Percentiles rank a stretch among this genome's conserved stretches.
These are phyloP conservation scores for Akabosia matsudoensis DNA, from an alignment of 1,140 invertebrate species.

Conservation along the genomic window DNA sequence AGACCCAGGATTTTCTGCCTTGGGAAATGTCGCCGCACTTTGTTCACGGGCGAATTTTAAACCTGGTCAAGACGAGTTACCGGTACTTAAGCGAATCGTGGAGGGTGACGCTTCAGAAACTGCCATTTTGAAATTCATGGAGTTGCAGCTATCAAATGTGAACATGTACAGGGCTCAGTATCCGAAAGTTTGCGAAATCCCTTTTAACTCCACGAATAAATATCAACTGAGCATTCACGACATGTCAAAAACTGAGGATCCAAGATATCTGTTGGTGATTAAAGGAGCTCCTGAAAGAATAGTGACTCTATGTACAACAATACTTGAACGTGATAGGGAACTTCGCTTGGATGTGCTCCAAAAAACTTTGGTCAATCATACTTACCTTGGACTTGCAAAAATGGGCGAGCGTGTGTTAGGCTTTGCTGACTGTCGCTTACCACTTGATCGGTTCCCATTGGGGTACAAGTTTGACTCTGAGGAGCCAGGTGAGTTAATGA, in stretches of 20 bases:
- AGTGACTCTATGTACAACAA: constrained; percentile 69
- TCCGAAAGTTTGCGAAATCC: constrained; percentile 68
- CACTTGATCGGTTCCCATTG: constrained; percentile 49
- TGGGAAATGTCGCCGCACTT: constrained; percentile 67
- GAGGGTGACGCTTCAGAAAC: constrained; percentile 77
- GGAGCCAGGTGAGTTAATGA: constrained; percentile 50
- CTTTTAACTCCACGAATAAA: constrained; percentile 82
- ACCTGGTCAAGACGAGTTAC: constrained; percentile 58
- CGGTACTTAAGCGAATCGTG: constrained; percentile 59
- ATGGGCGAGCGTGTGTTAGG: constrained; percentile 77
- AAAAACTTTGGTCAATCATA: constrained; percentile 60
- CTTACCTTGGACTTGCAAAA: constrained; percentile 73
- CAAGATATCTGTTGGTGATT: constrained; percentile 42
- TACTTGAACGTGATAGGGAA: constrained; percentile 64
- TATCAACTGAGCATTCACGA: constrained; percentile 73
- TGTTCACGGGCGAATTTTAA: constrained; percentile 76
- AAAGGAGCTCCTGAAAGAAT: constrained; percentile 26
- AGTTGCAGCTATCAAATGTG: constrained; percentile 63
- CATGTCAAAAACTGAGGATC: constrained; percentile 50
- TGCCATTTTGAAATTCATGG: constrained; percentile 75
- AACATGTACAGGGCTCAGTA: constrained; percentile 57
- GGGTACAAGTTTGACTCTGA: constrained; percentile 51
- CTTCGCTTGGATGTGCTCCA: constrained; percentile 60
- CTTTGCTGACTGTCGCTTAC: constrained; percentile 48
- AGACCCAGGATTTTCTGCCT: constrained; percentile 56